Evolutionary conservation across 2,797 vertebrate genomes (phyloP).

Genomic region (Sebastes trivittatus): DNA sequence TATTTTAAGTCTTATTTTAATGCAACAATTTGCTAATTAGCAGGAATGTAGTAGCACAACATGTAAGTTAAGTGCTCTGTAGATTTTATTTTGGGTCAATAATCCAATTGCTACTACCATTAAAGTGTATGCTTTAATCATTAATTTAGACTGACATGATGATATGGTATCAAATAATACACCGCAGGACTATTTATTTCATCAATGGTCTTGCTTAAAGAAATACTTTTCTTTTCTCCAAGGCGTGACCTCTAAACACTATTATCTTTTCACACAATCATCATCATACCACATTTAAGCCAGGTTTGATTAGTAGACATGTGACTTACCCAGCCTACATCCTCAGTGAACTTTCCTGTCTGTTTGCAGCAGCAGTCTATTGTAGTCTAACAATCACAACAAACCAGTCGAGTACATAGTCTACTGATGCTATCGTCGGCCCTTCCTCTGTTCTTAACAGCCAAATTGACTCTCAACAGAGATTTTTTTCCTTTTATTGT

Average conservation of each 20-base stretch:
- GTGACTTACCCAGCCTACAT: not conserved
- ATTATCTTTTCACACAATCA: not conserved
- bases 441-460: not conserved
- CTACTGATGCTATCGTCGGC: not conserved
- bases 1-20: too few relatives aligned
- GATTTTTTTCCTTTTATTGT: not conserved
- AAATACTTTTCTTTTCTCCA: not conserved
- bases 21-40: too few relatives aligned
- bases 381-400: not conserved
- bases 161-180: not conserved
- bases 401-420: not conserved
- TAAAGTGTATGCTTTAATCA: not conserved
- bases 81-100: not conserved
- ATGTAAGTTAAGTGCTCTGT: too few relatives aligned
- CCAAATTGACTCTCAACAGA: not conserved
- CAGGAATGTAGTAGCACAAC: too few relatives aligned
- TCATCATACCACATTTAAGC: not conserved
- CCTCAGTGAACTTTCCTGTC: conserved; percentile 2
- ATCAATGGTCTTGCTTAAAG: not conserved
- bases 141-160: not conserved
- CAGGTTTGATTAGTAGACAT: not conserved
- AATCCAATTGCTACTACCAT: not conserved
- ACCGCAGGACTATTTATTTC: not conserved
- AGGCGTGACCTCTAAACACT: not conserved
- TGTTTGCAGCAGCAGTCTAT: too few relatives aligned